A percentile compares a stretch with the other conserved stretches of the same genome.
Evolutionary conservation across 2,797 vertebrate species (phyloP).

Genomic region (Pogoniulus pusillus): DNA sequence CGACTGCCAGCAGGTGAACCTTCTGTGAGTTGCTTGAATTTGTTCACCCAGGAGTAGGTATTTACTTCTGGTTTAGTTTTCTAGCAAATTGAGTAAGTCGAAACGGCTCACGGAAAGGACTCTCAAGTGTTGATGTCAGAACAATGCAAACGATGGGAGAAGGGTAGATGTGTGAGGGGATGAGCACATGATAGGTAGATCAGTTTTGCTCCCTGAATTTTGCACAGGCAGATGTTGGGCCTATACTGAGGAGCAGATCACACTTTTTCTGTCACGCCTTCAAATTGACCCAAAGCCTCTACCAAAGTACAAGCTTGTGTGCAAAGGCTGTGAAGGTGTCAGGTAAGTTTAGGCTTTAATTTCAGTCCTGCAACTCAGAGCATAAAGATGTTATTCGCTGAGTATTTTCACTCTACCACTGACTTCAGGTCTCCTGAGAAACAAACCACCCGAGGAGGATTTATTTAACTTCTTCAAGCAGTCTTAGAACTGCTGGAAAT

Average conservation of each 20-base stretch:
- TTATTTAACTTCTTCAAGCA: not conserved
- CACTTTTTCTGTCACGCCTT: not conserved
- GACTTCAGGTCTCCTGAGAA: not conserved
- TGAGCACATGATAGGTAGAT: not conserved
- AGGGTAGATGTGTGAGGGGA: not conserved
- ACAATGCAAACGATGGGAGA: not conserved
- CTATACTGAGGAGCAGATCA: accelerated
- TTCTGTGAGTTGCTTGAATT: not conserved
- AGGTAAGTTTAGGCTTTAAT: not conserved
- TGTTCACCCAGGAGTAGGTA: not conserved
- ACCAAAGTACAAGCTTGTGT: not conserved
- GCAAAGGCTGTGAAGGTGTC: not conserved
- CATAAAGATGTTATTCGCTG: not conserved
- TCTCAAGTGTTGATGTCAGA: not conserved
- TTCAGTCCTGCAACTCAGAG: not conserved
- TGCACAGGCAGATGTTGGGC: not conserved
- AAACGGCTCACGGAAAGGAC: not conserved
- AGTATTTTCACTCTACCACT: not conserved
- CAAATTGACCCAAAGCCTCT: not conserved
- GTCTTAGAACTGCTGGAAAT: not conserved
- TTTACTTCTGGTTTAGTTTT: not conserved
- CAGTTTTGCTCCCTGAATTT: not conserved
- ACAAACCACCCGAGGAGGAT: not conserved
- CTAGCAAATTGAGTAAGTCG: not conserved
- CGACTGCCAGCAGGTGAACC: not conserved